Evolutionary conservation across 2,797 vertebrate species (phyloP).

Genomic region (Danio albolineatus): DNA sequence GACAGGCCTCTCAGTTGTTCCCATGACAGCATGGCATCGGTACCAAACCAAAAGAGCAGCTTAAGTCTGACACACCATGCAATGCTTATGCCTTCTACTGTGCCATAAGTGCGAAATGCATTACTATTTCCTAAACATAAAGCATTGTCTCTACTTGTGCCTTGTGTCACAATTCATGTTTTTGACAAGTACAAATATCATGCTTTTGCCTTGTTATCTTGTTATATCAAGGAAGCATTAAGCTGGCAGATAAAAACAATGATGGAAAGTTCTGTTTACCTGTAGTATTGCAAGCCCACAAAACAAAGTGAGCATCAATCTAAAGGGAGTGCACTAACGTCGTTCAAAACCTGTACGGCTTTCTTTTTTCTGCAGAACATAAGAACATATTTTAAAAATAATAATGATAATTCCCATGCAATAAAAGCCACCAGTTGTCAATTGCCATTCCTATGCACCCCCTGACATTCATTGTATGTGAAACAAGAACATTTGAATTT

Average conservation of each 20-base stretch:
- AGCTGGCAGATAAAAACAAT: neutral
- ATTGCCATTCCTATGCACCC: too few species aligned
- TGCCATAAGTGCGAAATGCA: conserved; percentile 6
- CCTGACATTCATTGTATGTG: too few species aligned
- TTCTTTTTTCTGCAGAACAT: neutral
- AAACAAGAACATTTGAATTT: too few species aligned
- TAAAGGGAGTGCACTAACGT: neutral
- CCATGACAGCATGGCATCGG: conserved; percentile 24
- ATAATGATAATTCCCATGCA: too few species aligned
- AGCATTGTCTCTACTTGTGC: neutral
- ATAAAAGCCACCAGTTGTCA: neutral
- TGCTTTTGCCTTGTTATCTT: conserved; percentile 3
- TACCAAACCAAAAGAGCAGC: conserved; percentile 43
- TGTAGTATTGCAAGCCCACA: conserved; percentile 11
- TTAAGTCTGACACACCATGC: conserved; percentile 21
- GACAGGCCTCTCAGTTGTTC: conserved; percentile 40
- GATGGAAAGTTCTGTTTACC: conserved; percentile 1
- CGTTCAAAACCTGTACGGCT: neutral
- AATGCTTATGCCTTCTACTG: conserved; percentile 5
- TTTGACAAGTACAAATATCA: neutral
- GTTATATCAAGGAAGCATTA: conserved; percentile 5
- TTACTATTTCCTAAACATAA: conserved; percentile 1
- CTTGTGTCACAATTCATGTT: conserved; percentile 7
- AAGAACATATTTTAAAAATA: neutral
- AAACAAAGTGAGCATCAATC: neutral